Base-by-base conservation (phyloP, 2,113 vertebrate species). In the Scortum barcoo region DNA sequence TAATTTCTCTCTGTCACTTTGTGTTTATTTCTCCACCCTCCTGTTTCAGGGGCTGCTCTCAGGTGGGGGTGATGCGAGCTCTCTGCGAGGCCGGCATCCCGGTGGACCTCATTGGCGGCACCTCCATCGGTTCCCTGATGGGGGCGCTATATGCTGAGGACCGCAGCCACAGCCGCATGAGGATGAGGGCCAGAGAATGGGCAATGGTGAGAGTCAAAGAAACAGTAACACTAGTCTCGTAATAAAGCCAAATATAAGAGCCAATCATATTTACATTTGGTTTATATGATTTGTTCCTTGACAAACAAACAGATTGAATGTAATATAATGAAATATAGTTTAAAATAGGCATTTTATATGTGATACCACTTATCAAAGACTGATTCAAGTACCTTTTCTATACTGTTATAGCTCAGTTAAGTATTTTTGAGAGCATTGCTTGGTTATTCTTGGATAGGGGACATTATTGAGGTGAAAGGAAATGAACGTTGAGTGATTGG, bases 111-210 rank as follows among this genome's bases (percentile, higher is more conserved):
- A 95, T 98, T 0, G 97, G 98, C 7, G 98, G 98, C 50, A 98
- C 97, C 0, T 99, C 98, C 14, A 96, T 99, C 0, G 97, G 98
- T 7, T 95, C 98, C 16, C 96, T 99, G 69, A 97, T 99, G 95
- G 96, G 97, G 0, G 97, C 97, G 4, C 91, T 99, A 2, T 99
- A 97, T 5, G 96, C 98, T 0, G 97, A 98, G 85, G 97, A 99
- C 46, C 95, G 96, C 33, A 97, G 93, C 94, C 95, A 96, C 91
- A 96, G 96, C 71, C 97, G 96, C 78, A 96, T 97, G 90, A 95
- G 95, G 86, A 96, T 97, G 87, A 95, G 97, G 54, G 97, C 98
- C 12, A 94, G 93, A 75, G 97, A 99, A 87, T 99, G 98, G 98
- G 96, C 97, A 11, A 97, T 98, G 97, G 98, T 99, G 74, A 96